phyloP scores from a whole-genome alignment of 2,888 invertebrate species.

The Adelphocoris suturalis region DNA sequence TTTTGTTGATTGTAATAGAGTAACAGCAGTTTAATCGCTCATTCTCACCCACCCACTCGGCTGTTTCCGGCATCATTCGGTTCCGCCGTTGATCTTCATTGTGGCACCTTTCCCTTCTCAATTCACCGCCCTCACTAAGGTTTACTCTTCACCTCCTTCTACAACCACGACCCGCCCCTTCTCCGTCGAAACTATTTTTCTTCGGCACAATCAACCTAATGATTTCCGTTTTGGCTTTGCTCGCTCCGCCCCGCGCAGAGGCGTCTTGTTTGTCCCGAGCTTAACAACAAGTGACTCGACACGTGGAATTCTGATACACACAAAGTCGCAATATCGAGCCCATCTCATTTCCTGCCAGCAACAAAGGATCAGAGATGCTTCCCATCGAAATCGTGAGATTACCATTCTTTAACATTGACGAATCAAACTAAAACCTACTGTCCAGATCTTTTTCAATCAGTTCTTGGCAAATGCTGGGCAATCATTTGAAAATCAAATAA shows the following conservation, averaged over 20 bases:
- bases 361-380: slow-evolving; percentile 1
- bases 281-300: slow-evolving; percentile 14
- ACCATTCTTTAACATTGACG: not conserved
- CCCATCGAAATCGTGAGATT: slow-evolving; percentile 46
- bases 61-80: not conserved
- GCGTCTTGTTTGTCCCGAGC: not conserved
- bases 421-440: not conserved
- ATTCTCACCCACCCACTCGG: not conserved
- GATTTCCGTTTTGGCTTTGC: not conserved
- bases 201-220: not conserved
- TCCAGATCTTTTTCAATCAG: not conserved
- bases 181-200: not conserved
- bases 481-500: not conserved
- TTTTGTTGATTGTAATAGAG: too few relatives aligned
- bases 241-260: not conserved
- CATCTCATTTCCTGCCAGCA: not conserved
- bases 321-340: too few relatives aligned
- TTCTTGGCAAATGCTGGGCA: not conserved
- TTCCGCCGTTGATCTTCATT: not conserved
- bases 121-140: not conserved
- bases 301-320: not conserved
- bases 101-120: not conserved
- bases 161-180: not conserved
- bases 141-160: not conserved
- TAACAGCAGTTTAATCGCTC: too few relatives aligned